Percentiles rank a stretch among this genome's conserved stretches.
Evolutionary conservation across 2,113 vertebrate species (phyloP).

Genomic region (Xiphophorus couchianus): DNA sequence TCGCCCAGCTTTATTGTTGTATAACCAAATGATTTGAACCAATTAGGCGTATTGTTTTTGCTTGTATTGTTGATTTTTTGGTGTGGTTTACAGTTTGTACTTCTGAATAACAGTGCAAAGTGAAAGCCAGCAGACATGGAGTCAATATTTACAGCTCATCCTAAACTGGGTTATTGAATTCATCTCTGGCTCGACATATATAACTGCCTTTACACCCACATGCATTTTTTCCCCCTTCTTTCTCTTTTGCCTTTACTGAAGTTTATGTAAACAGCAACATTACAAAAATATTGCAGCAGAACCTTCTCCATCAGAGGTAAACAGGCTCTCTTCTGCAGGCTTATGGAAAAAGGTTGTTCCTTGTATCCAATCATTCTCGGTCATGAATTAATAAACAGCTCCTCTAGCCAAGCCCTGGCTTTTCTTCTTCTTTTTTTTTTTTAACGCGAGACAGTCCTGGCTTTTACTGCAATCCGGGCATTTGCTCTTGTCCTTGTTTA

Average conservation of each 20-base stretch:
- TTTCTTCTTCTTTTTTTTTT: conserved; percentile 21
- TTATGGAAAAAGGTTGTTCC: conserved; percentile 28
- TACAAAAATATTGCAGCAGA: conserved; percentile 22
- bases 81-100: background rate
- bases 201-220: background rate
- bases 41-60: too few relatives aligned
- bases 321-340: conserved; percentile 49
- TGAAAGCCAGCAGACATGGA: background rate
- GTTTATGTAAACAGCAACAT: conserved; percentile 29
- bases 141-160: background rate
- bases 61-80: too few relatives aligned
- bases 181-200: background rate
- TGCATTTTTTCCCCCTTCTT: background rate
- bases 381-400: conserved; percentile 76
- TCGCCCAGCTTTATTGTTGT: too few relatives aligned
- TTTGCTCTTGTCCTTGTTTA: conserved; percentile 68
- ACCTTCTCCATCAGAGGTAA: conserved; percentile 31
- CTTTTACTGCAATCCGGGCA: conserved; percentile 54
- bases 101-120: background rate
- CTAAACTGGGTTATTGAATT: background rate
- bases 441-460: conserved; percentile 40
- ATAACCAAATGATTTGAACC: too few relatives aligned
- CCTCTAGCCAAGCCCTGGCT: conserved; percentile 64
- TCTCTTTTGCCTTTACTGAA: background rate
- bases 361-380: conserved; percentile 60